phyloP scores from a whole-genome alignment of 2,113 vertebrate genomes.

The Phrynocephalus versicolor region DNA sequence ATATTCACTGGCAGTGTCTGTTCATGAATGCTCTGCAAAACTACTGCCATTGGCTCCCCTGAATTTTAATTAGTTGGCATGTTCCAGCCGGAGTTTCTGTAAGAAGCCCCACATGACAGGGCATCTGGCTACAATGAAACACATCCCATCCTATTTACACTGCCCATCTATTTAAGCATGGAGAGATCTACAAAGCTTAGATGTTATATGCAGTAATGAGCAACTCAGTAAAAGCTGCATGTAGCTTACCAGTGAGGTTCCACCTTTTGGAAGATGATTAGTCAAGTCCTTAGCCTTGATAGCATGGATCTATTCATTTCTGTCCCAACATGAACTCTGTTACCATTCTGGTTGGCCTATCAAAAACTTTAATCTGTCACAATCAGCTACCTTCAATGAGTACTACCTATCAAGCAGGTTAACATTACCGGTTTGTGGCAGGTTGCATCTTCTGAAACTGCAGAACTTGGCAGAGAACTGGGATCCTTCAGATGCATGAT shows the following conservation, averaged over 20 bases:
- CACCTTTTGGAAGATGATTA: neutral
- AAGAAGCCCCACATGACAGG: neutral
- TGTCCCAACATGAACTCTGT: neutral
- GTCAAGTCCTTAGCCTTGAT: constrained; percentile 2
- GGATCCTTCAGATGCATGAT: neutral
- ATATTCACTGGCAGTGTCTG: constrained; percentile 33
- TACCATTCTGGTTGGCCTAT: neutral
- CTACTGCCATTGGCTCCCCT: constrained; percentile 17
- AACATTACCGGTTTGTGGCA: neutral
- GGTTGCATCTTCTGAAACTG: neutral
- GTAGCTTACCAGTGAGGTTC: neutral
- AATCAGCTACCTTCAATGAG: neutral
- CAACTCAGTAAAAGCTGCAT: neutral
- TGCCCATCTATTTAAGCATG: neutral
- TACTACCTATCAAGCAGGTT: neutral
- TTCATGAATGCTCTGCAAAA: constrained; percentile 34
- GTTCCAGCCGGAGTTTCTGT: constrained; percentile 5
- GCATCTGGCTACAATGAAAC: constrained; percentile 30
- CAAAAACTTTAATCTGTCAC: neutral
- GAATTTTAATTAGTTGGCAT: constrained; percentile 47
- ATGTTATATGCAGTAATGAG: neutral
- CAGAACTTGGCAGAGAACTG: neutral
- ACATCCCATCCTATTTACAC: neutral
- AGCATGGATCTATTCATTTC: neutral
- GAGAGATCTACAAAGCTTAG: neutral